Evolutionary conservation across 2,797 vertebrate genomes (phyloP).

Genomic region (Hemibagrus guttatus): DNA sequence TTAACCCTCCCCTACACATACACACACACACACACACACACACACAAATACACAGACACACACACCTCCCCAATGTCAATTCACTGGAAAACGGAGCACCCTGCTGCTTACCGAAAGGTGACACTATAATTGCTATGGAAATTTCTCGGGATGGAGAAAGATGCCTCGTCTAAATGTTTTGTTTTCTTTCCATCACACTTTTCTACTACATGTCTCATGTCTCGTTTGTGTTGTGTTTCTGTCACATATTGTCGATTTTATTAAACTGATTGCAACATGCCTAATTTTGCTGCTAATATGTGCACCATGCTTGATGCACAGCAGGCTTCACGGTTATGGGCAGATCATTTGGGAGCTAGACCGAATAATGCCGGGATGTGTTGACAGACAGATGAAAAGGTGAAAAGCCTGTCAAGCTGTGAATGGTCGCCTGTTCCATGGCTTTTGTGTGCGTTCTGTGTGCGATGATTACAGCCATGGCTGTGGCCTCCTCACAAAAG

Average conservation of each 20-base stretch:
- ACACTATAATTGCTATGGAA: conserved; percentile 48
- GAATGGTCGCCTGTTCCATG: conserved; percentile 36
- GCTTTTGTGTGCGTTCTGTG: conserved; percentile 46
- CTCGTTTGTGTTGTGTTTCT: conserved; percentile 19
- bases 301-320: conserved; percentile 6
- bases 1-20: neutral
- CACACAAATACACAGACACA: neutral
- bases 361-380: conserved; percentile 30
- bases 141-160: conserved; percentile 32
- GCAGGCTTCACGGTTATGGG: conserved; percentile 30
- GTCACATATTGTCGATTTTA: conserved; percentile 31
- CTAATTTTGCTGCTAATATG: conserved; percentile 34
- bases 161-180: conserved; percentile 31
- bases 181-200: conserved; percentile 9
- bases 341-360: conserved; percentile 39
- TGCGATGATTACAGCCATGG: conserved; percentile 52
- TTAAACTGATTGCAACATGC: conserved; percentile 23
- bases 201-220: neutral
- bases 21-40: neutral
- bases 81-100: neutral
- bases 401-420: conserved; percentile 53
- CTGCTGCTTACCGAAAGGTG: conserved; percentile 31
- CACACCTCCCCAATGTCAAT: neutral
- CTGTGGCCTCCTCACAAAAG: conserved; percentile 54
- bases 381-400: conserved; percentile 56